Conservation (phyloP, 2,888 invertebrate genomes). For the Brenthis ino region DNA sequence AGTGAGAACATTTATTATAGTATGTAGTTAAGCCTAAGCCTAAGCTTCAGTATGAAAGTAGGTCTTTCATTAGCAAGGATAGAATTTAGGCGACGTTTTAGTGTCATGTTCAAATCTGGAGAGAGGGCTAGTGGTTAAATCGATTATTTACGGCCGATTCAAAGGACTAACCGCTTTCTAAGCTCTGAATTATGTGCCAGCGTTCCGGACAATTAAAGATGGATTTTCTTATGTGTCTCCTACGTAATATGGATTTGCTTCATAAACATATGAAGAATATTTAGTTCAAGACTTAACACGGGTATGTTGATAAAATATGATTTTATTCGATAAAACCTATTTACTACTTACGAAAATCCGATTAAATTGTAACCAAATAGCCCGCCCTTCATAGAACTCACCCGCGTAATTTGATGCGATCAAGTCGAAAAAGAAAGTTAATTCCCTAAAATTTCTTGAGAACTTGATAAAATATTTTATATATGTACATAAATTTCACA, state of each 20-base stretch:
- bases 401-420: slow-evolving; percentile 19
- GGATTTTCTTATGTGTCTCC: slow-evolving; percentile 29
- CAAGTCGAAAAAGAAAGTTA: slow-evolving; percentile 24
- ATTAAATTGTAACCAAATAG: slow-evolving; percentile 23
- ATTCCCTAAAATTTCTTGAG: slow-evolving; percentile 13
- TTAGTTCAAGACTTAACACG: slow-evolving; percentile 12
- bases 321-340: slow-evolving; percentile 11
- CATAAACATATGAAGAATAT: slow-evolving; percentile 22
- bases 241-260: slow-evolving; percentile 21
- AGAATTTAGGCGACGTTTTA: slow-evolving; percentile 32
- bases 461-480: slow-evolving; percentile 6
- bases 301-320: slow-evolving; percentile 12
- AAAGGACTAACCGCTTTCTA: slow-evolving; percentile 61
- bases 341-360: slow-evolving; percentile 21
- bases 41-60: slow-evolving; percentile 40
- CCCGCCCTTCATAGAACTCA: slow-evolving; percentile 25
- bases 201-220: slow-evolving; percentile 35
- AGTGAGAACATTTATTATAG: no score
- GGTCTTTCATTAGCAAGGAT: slow-evolving; percentile 49
- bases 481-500: background rate
- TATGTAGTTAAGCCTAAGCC: background rate
- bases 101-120: slow-evolving; percentile 36
- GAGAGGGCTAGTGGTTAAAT: slow-evolving; percentile 61
- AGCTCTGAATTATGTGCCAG: slow-evolving; percentile 61
- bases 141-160: slow-evolving; percentile 58